A percentile compares a stretch with the other conserved stretches of the same genome.
Evolutionary conservation across 1,140 invertebrate species (phyloP).

Genomic region (Diabrotica virgifera): DNA sequence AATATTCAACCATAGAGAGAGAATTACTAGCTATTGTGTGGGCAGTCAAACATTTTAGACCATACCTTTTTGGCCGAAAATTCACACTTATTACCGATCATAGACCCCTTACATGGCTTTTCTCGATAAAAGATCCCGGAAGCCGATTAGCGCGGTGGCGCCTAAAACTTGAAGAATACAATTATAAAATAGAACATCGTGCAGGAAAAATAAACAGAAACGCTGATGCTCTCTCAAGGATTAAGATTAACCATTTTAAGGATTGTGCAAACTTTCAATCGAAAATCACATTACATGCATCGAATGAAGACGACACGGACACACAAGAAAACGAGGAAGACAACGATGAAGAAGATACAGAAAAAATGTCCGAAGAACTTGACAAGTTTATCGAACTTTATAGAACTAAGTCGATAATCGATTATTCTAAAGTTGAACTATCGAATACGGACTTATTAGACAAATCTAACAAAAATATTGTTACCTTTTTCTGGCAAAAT

Average conservation of each 20-base stretch:
- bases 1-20: constrained; percentile 16
- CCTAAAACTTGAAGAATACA: constrained; percentile 24
- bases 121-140: constrained; percentile 24
- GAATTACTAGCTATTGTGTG: constrained; percentile 14
- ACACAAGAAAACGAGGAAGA: neutral
- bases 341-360: neutral
- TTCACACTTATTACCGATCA: constrained; percentile 20
- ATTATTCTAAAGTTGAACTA: constrained; percentile 24
- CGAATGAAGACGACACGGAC: neutral
- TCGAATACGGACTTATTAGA: constrained; percentile 19
- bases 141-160: constrained; percentile 16
- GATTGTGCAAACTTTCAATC: constrained; percentile 12
- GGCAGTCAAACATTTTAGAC: constrained; percentile 13
- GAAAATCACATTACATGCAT: constrained; percentile 1
- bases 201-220: constrained; percentile 24
- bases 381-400: constrained; percentile 14
- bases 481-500: constrained; percentile 20
- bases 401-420: constrained; percentile 20
- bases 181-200: constrained; percentile 23
- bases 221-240: constrained; percentile 25
- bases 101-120: constrained; percentile 17
- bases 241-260: constrained; percentile 28
- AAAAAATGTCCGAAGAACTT: constrained; percentile 16
- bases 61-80: constrained; percentile 16
- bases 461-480: constrained; percentile 23